Evolutionary conservation across 2,888 invertebrate genomes (phyloP).

Genomic region (Pachymerium ferrugineum): DNA sequence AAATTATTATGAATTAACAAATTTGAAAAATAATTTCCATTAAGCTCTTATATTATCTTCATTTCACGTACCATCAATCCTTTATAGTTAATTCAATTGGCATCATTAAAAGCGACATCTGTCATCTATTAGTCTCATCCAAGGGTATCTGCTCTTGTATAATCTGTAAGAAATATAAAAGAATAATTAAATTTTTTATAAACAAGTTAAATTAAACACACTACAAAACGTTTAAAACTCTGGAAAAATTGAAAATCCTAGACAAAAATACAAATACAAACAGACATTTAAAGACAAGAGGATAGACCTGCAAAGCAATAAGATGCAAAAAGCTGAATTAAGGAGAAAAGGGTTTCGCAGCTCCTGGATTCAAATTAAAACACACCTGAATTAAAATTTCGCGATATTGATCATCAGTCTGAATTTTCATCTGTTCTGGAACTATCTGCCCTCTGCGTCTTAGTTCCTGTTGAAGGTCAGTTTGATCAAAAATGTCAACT

Average conservation of each 20-base stretch:
- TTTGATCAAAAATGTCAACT: slow-evolving; percentile 65
- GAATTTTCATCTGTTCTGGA: slow-evolving; percentile 73
- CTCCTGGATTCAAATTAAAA: not conserved
- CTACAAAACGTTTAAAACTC: not conserved
- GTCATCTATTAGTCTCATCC: slow-evolving; percentile 18
- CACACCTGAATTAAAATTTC: slow-evolving; percentile 74
- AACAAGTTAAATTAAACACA: not conserved
- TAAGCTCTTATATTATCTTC: too few relatives aligned
- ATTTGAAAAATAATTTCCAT: too few relatives aligned
- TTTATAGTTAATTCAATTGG: too few relatives aligned
- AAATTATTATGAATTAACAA: too few relatives aligned
- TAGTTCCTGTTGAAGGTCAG: slow-evolving; percentile 76
- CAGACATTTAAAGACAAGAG: not conserved
- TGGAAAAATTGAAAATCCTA: not conserved
- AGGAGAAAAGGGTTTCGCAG: not conserved
- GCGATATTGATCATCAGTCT: slow-evolving; percentile 76
- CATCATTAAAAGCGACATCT: not conserved
- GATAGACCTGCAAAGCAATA: not conserved
- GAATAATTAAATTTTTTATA: not conserved
- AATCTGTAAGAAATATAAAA: not conserved
- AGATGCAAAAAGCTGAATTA: not conserved
- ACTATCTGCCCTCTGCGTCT: slow-evolving; percentile 65
- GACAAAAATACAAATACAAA: not conserved
- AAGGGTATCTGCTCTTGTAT: slow-evolving; percentile 14
- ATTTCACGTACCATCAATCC: too few relatives aligned